phyloP scores from a whole-genome alignment of 1,140 invertebrate genomes.

The Globodera ellingtonae region DNA sequence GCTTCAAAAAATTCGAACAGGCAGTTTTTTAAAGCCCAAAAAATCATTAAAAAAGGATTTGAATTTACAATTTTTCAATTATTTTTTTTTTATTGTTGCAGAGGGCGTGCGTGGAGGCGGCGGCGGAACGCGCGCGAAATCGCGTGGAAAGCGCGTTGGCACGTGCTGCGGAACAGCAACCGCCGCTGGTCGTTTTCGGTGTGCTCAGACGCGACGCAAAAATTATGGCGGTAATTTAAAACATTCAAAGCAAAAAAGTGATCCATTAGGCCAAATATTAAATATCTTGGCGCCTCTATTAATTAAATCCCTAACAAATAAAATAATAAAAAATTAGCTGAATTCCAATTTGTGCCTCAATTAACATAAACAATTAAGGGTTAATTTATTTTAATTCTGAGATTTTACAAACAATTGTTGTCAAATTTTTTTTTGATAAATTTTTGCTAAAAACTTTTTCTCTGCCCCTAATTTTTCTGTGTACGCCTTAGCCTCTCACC shows the following conservation, averaged over 20 bases:
- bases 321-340: too few species aligned
- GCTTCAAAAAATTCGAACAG: too few species aligned
- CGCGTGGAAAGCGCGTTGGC: slow-evolving; percentile 12
- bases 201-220: slow-evolving; percentile 45
- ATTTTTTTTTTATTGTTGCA: neutral
- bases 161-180: neutral
- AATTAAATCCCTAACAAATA: too few species aligned
- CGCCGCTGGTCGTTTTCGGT: slow-evolving; percentile 43
- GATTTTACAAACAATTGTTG: too few species aligned
- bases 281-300: too few species aligned
- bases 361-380: too few species aligned
- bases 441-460: neutral
- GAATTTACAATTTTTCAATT: neutral
- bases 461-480: slow-evolving; percentile 1
- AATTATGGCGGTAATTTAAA: slow-evolving; percentile 52
- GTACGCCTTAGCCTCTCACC: neutral
- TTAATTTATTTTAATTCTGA: too few species aligned
- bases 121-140: neutral
- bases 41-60: too few species aligned
- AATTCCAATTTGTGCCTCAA: too few species aligned
- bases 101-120: neutral
- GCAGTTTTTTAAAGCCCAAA: too few species aligned
- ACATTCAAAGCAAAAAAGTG: neutral
- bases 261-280: too few species aligned
- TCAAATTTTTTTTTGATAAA: too few species aligned